Percentiles rank a stretch among this genome's conserved stretches.
phyloP scores from a whole-genome alignment of 2,797 vertebrate genomes.

The Sebastiscus albofasciatus region DNA sequence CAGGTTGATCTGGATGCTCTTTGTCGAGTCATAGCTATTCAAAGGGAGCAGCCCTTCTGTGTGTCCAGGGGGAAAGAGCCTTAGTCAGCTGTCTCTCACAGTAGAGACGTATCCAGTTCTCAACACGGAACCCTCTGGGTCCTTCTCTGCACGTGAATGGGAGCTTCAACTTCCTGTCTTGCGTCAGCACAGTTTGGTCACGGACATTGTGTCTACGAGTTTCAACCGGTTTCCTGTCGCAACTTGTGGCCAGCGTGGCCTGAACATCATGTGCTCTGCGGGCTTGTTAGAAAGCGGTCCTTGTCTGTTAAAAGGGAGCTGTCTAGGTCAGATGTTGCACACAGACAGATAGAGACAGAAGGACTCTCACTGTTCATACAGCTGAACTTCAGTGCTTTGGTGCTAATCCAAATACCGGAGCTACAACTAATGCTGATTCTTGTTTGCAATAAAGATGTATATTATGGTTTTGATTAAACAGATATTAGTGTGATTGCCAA shows the following conservation, averaged over 20 bases:
- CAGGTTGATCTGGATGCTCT: slow-evolving; percentile 34
- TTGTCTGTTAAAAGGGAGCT: neutral
- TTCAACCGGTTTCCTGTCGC: neutral
- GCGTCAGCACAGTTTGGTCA: neutral
- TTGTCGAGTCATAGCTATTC: slow-evolving; percentile 34
- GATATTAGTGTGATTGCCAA: neutral
- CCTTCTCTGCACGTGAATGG: slow-evolving; percentile 2
- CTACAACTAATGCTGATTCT: neutral
- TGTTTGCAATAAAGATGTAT: neutral
- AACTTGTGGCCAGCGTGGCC: neutral
- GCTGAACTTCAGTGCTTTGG: neutral
- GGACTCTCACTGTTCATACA: neutral
- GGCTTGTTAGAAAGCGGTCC: slow-evolving; percentile 15
- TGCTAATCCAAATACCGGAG: neutral
- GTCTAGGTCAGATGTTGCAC: slow-evolving; percentile 18
- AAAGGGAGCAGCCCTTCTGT: neutral
- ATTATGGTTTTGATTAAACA: too few relatives aligned
- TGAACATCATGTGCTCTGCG: slow-evolving; percentile 11
- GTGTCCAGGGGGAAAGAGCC: neutral
- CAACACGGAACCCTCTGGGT: neutral
- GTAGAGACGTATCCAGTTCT: neutral
- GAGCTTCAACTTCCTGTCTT: neutral
- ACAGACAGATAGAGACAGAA: neutral
- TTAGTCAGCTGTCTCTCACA: slow-evolving; percentile 16
- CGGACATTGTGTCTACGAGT: neutral